phyloP scores from a whole-genome alignment of 2,113 vertebrate species.

The Tor tambroides region DNA sequence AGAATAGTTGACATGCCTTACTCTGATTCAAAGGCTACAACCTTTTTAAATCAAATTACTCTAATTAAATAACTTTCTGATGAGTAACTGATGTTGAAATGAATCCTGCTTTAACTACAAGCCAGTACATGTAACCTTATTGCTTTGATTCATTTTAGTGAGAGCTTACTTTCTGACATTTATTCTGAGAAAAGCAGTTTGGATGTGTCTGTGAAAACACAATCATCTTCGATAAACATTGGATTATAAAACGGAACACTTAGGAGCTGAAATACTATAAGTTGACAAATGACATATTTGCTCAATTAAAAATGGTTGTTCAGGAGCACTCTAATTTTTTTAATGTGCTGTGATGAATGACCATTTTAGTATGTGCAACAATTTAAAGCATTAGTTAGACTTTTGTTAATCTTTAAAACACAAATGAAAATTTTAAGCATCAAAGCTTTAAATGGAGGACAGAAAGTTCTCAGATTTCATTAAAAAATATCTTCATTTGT shows the following conservation, averaged over 20 bases:
- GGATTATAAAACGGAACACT: background rate
- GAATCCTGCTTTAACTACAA: conserved; percentile 3
- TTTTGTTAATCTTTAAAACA: background rate
- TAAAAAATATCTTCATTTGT: background rate
- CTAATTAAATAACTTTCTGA: conserved; percentile 32
- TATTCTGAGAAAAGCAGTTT: background rate
- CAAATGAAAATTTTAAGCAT: background rate
- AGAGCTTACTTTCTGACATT: background rate
- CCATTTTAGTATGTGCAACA: background rate
- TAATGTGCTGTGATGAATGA: background rate
- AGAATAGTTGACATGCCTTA: conserved; percentile 38
- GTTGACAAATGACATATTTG: background rate
- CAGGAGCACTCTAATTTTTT: background rate
- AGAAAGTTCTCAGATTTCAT: background rate
- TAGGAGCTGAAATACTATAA: background rate
- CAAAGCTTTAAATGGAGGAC: too few relatives aligned
- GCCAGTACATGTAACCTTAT: background rate
- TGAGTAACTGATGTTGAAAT: conserved; percentile 28
- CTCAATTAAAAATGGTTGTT: background rate
- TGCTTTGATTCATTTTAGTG: background rate
- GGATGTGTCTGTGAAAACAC: background rate
- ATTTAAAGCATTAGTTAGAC: too few relatives aligned
- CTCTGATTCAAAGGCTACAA: conserved; percentile 35
- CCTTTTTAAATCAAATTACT: conserved; percentile 45
- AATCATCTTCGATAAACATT: background rate